These are phyloP conservation scores for Xanthia icteritia DNA, from an alignment of 2,888 invertebrate genomes.

Conservation along the genomic window DNA sequence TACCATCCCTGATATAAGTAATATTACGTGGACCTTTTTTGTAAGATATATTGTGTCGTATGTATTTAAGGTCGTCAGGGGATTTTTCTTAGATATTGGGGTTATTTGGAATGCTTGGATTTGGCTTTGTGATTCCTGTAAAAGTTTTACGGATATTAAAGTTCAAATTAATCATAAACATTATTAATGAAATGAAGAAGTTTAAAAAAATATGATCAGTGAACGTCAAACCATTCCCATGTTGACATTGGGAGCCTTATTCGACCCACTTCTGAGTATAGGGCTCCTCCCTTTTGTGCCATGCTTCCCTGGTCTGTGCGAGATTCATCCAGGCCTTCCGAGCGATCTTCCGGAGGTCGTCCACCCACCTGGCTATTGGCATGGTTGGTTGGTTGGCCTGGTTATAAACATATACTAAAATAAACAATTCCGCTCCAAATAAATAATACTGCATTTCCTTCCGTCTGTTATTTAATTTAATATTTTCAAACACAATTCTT, in stretches of 20 bases:
- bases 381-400: neutral
- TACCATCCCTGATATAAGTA: conserved; percentile 32
- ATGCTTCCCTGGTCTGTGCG: neutral
- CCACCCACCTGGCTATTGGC: neutral
- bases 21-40: conserved; percentile 26
- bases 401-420: neutral
- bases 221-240: neutral
- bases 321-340: neutral
- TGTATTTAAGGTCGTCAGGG: conserved; percentile 12
- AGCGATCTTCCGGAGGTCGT: neutral
- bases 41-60: conserved; percentile 9
- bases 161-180: neutral
- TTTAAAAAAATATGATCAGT: neutral
- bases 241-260: neutral
- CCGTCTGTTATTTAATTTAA: conserved; percentile 4
- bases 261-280: too few relatives aligned
- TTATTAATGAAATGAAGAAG: neutral
- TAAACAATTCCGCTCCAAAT: neutral
- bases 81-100: neutral
- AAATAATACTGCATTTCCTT: conserved; percentile 4
- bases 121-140: neutral
- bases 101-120: neutral
- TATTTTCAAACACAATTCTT: conserved; percentile 18
- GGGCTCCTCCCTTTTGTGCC: neutral
- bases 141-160: neutral